Base-by-base conservation (phyloP, 2,797 vertebrate genomes). In the Sebastes iracundus region DNA sequence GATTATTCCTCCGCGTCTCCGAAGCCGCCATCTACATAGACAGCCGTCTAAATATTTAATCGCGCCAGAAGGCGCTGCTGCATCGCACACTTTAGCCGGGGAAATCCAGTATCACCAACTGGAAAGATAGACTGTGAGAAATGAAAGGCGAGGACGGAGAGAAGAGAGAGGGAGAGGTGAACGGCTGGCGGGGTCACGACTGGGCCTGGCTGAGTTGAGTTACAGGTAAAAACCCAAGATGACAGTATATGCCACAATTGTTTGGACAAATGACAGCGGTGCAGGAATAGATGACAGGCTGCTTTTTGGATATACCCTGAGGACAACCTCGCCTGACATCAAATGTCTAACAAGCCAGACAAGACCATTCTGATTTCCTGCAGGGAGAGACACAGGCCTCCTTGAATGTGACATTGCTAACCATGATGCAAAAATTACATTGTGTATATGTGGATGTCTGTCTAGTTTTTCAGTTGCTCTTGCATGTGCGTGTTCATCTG, bases 41-140 rank as follows among this genome's bases (percentile, higher is more conserved):
- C 90, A 88, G 93, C 87, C 91, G 88, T 92, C 93, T 94, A 92
- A 94, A 93, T 94, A 94, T 94, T 94, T 94, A 93, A 94, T 95
- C 72, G 83, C 32, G 79, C 87, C 93, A 92, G 92, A 91, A 93
- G 94, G 93, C 80, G 85, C 90, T 73, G 88, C 90, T 9, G 89
- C 89, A 79, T 65, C 73, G 49, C 81, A 82, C 90, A 74, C 88
- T 92, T 92, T 87, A 85, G 85, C 93, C 7, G 75, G 71, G 87
- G 89, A 94, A 91, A 90, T 52, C 61, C 79, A 75, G 87, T 69
- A 88, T 84, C 92, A 90, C 86, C 56, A 4, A 4, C 25, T 49
- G 63, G 66, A 18, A 46, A 70, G 80, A 79, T 68, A 63, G 68
- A 69, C 62, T 23, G 76, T 6, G 28, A 62, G 70, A 49, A 77